Conservation (phyloP, 2,797 vertebrate species). For the Tadarida brasiliensis region DNA sequence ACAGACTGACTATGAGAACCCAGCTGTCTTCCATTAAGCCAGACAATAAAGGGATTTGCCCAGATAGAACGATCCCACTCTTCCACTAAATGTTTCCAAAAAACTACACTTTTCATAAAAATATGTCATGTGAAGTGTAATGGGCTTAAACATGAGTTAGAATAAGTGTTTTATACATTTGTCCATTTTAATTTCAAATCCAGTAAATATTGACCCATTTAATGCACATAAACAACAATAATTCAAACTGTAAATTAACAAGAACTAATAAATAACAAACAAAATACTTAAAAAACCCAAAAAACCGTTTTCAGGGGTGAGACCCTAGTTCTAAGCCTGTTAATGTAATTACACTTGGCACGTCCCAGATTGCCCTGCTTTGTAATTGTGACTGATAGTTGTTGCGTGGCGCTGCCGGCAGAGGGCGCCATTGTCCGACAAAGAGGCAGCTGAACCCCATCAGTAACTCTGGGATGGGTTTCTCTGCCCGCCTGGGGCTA, state of each 20-base stretch:
- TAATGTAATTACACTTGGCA: rapidly evolving
- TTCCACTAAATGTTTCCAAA: background rate
- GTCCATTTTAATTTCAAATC: background rate
- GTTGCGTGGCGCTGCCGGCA: background rate
- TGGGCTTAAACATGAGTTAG: background rate
- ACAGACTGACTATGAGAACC: background rate
- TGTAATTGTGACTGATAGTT: rapidly evolving
- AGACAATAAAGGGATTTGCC: background rate
- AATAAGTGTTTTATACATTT: background rate
- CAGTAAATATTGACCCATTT: background rate
- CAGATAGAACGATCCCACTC: background rate
- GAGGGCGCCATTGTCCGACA: slow-evolving; percentile 61
- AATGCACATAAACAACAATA: background rate
- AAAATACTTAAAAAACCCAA: background rate
- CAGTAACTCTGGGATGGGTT: background rate
- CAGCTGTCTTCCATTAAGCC: background rate
- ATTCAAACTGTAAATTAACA: background rate
- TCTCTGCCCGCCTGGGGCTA: background rate
- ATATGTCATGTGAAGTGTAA: background rate
- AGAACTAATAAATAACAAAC: background rate
- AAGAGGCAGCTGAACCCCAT: rapidly evolving
- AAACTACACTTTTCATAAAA: background rate
- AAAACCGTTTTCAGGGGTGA: background rate
- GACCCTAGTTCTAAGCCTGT: background rate
- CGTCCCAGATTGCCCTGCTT: rapidly evolving